A percentile compares a stretch with the other conserved stretches of the same genome.
Conservation (phyloP, 2,888 invertebrate species). For the Onchidella celtica region DNA sequence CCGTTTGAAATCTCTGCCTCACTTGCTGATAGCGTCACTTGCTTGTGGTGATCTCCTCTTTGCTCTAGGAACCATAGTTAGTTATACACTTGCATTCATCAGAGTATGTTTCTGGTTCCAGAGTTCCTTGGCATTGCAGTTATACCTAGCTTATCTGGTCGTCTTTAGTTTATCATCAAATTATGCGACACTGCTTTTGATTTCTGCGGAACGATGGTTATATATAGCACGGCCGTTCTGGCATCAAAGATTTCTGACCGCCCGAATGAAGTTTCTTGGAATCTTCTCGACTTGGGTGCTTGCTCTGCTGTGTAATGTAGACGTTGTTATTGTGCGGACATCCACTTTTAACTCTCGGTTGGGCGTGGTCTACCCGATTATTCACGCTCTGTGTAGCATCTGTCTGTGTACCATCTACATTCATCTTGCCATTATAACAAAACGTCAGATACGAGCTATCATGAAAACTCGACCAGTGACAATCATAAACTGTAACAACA, state of each 20-base stretch:
- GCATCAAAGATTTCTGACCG: neutral
- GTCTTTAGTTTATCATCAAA: neutral
- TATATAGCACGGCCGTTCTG: constrained; percentile 17
- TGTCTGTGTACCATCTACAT: neutral
- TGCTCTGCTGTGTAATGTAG: neutral
- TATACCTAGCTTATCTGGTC: neutral
- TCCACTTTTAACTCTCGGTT: neutral
- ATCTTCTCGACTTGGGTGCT: neutral
- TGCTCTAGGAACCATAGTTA: neutral
- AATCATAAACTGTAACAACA: too few species aligned
- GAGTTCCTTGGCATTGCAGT: neutral
- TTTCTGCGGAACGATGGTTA: constrained; percentile 25
- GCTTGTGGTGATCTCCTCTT: constrained; percentile 20
- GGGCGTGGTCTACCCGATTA: neutral
- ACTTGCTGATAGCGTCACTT: constrained; percentile 7
- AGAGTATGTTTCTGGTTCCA: neutral
- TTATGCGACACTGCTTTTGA: neutral
- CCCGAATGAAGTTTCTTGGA: neutral
- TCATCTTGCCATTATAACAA: constrained; percentile 4
- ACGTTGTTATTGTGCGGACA: neutral
- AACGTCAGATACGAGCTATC: neutral
- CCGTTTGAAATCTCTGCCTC: neutral
- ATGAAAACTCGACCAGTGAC: neutral
- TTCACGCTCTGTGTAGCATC: neutral
- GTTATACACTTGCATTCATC: too few species aligned